Conservation (phyloP, 2,113 vertebrate genomes). For the Onychostruthus taczanowskii region DNA sequence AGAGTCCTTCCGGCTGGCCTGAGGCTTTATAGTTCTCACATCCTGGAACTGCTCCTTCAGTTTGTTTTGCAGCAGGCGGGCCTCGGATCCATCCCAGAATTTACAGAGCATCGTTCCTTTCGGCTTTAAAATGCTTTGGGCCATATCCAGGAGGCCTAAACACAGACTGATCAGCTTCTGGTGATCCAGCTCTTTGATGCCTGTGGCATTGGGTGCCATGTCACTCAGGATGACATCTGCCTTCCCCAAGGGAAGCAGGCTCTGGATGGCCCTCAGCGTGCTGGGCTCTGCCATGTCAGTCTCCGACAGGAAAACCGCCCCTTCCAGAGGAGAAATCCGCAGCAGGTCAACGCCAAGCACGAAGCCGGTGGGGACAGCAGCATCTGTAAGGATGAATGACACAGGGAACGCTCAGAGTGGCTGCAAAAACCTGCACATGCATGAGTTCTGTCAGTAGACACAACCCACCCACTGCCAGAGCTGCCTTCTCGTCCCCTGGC, state of each 20-base stretch:
- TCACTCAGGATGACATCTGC: slow-evolving; percentile 91
- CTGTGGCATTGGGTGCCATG: slow-evolving; percentile 93
- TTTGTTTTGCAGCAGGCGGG: slow-evolving; percentile 71
- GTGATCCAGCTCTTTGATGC: slow-evolving; percentile 88
- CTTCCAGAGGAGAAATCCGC: slow-evolving; percentile 81
- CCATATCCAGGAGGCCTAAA: slow-evolving; percentile 77
- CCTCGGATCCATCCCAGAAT: slow-evolving; percentile 86
- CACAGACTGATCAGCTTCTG: slow-evolving; percentile 83
- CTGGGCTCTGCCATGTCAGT: slow-evolving; percentile 76
- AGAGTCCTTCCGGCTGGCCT: slow-evolving; percentile 89
- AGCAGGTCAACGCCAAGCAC: slow-evolving; percentile 90
- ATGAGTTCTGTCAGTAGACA: neutral
- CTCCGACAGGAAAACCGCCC: slow-evolving; percentile 83
- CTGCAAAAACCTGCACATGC: neutral
- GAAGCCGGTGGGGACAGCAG: slow-evolving; percentile 73
- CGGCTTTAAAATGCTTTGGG: slow-evolving; percentile 72
- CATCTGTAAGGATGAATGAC: slow-evolving; percentile 62
- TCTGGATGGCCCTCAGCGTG: slow-evolving; percentile 70
- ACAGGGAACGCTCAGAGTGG: neutral
- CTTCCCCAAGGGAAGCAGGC: slow-evolving; percentile 77
- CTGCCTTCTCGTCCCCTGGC: neutral
- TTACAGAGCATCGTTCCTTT: slow-evolving; percentile 88
- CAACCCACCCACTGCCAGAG: neutral
- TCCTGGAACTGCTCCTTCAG: slow-evolving; percentile 77
- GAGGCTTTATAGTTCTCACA: slow-evolving; percentile 82